Evolutionary conservation across 2,797 vertebrate genomes (phyloP).

Genomic region (Dicrostonyx torquatus): DNA sequence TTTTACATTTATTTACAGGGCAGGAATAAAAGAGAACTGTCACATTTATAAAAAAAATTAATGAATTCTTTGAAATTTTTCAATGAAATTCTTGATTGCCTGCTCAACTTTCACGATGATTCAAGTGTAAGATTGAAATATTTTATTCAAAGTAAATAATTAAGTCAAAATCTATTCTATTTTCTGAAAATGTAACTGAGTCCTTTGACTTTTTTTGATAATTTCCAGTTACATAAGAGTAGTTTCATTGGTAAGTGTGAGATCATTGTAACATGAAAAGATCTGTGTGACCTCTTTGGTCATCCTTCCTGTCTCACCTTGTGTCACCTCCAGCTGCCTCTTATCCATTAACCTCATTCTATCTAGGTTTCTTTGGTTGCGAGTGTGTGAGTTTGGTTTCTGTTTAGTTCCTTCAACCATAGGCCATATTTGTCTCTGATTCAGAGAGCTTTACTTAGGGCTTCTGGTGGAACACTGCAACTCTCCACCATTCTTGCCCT

Average conservation of each 20-base stretch:
- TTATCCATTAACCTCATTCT: not conserved
- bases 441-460: not conserved
- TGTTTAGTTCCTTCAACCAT: not conserved
- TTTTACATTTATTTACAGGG: no score
- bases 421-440: not conserved
- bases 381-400: not conserved
- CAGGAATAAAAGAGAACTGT: not conserved
- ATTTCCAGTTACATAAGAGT: not conserved
- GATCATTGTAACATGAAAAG: not conserved
- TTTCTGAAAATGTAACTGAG: not conserved
- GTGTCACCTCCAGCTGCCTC: not conserved
- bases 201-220: not conserved
- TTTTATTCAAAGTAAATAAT: not conserved
- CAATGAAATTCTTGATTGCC: not conserved
- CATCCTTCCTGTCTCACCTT: not conserved
- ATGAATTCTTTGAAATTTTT: not conserved
- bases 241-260: not conserved
- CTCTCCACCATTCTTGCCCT: not conserved
- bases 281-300: not conserved
- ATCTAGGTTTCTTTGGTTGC: not conserved
- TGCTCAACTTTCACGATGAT: not conserved
- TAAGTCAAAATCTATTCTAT: not conserved
- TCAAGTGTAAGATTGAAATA: not conserved
- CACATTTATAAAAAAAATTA: slow-evolving; percentile 10
- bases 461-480: not conserved